phyloP scores from a whole-genome alignment of 2,888 invertebrate genomes.

The Synanthedon vespiformis region DNA sequence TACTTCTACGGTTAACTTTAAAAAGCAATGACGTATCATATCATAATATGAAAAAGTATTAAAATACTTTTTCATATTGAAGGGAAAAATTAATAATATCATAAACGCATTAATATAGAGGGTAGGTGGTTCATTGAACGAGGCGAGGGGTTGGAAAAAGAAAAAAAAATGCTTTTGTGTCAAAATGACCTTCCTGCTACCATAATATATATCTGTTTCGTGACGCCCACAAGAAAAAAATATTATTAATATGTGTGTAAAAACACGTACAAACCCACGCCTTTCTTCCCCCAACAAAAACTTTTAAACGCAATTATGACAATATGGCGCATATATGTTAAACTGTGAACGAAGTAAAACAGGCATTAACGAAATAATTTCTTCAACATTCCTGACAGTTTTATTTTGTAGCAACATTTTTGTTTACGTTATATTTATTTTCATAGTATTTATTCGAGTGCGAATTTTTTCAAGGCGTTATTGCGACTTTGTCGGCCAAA shows the following conservation, averaged over 20 bases:
- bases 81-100: neutral
- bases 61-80: neutral
- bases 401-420: no score
- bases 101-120: neutral
- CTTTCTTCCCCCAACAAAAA: neutral
- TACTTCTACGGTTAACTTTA: no score
- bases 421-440: no score
- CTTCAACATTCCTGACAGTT: no score
- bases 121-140: neutral
- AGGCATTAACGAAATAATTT: slow-evolving; percentile 11
- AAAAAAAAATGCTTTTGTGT: neutral
- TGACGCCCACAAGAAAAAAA: slow-evolving; percentile 1
- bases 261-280: slow-evolving; percentile 1
- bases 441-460: no score
- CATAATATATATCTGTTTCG: neutral
- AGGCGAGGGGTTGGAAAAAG: neutral
- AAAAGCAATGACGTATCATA: no score
- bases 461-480: no score
- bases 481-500: no score
- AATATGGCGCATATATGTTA: slow-evolving; percentile 7
- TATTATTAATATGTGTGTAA: slow-evolving; percentile 2
- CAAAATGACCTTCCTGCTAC: slow-evolving; percentile 3
- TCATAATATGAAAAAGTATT: no score
- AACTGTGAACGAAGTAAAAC: slow-evolving; percentile 19
- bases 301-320: slow-evolving; percentile 2